Evolutionary conservation across 1,140 invertebrate species (phyloP), one percentile per base, ranked within the genome.

Genomic region (Theocolax elegans): DNA sequence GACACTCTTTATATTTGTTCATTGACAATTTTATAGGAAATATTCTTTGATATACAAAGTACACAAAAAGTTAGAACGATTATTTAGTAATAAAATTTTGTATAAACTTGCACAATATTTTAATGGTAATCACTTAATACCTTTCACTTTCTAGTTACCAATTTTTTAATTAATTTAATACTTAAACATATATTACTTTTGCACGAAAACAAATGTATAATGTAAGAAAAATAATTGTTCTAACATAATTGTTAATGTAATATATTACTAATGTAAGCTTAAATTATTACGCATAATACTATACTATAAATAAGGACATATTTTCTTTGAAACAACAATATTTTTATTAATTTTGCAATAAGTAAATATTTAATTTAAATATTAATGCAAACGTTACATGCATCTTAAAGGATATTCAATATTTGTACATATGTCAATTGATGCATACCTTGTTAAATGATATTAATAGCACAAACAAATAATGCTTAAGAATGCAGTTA

Each of bases 1-100:
- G n/a, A n/a, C n/a, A n/a, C n/a, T 74, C 72, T 71, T 72, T 72
- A 74, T 73, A 49, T 71, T 72, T 72, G 62, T 75, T 72, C 35
- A 72, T 72, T 40, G 44, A 63, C 68, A 49, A 62, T 56, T 74
- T 40, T 60, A 51, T 49, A 46, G 13, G 25, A 67, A 72, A 56
- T 44, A 44, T 68, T 35, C 19, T 64, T 48, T 72, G 59, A 71
- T 71, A 66, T 67, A 53, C 42, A 49, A 23, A 44, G 13, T 44
- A 15, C 21, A 21, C 42, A 46, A 63, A 69, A 66, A 38, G n/a
- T 48, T 48, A 54, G 59, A 75, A 38, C 71, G 54, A 67, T 66
- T 48, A 23, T 23, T 27, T 15, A 13, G 25, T 48, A 48, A 21
- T 49, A 51, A 51, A 31, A 8, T 25, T 25, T 64, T 21, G 9